Conservation (phyloP, 2,113 vertebrate species). For the Cololabis saira region DNA sequence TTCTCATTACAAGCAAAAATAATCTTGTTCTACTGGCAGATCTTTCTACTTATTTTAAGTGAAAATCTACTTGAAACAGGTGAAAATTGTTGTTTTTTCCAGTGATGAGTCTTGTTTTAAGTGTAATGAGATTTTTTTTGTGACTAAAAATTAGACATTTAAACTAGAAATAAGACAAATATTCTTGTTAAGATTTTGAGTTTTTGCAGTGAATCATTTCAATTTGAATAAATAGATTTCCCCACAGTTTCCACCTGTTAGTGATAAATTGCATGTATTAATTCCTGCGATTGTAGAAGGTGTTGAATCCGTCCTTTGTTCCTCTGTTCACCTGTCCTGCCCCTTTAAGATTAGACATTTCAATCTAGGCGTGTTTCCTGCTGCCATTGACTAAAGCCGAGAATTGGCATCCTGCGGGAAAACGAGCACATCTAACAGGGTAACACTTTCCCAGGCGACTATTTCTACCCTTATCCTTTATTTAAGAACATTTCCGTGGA, state of each 20-base stretch:
- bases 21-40: too few species aligned
- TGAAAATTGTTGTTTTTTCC: too few species aligned
- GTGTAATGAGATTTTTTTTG: too few species aligned
- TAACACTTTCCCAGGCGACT: conserved; percentile 7
- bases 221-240: not conserved
- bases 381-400: conserved; percentile 78
- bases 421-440: conserved; percentile 28
- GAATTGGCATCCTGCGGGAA: conserved; percentile 66
- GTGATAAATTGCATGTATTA: not conserved
- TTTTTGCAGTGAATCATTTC: too few species aligned
- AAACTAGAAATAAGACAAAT: too few species aligned
- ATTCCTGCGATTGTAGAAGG: not conserved
- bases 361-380: conserved; percentile 86
- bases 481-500: not conserved
- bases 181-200: too few species aligned
- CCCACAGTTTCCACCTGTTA: not conserved
- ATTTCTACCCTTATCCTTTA: conserved; percentile 1
- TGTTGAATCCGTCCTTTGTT: conserved; percentile 70
- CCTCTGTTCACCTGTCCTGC: conserved; percentile 65
- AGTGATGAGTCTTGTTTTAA: too few species aligned
- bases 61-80: too few species aligned
- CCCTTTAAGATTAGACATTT: conserved; percentile 82
- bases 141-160: too few species aligned
- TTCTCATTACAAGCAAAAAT: too few species aligned
- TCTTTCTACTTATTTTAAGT: too few species aligned